Conservation (phyloP, 2,113 vertebrate species). For the Podarcis raffonei region DNA sequence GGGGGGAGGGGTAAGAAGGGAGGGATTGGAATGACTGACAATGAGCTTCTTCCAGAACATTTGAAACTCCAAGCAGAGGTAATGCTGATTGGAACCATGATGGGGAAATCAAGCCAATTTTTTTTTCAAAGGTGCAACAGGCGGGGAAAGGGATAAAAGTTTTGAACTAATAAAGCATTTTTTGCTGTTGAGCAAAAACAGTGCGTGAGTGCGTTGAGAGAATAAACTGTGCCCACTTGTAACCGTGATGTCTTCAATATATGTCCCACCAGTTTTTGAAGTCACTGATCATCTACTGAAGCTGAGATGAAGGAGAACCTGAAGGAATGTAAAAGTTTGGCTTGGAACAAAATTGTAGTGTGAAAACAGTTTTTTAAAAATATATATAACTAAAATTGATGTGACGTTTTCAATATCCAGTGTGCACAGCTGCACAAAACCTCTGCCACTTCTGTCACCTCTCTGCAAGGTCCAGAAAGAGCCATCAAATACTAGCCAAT, state of each 20-base stretch:
- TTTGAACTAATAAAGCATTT: constrained; percentile 73
- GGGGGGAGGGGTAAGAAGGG: not conserved
- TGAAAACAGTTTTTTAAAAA: not conserved
- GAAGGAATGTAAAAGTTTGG: not conserved
- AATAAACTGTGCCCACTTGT: constrained; percentile 76
- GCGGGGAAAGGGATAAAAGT: constrained; percentile 32
- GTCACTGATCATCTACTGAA: not conserved
- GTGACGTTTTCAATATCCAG: not conserved
- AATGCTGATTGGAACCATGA: constrained; percentile 44
- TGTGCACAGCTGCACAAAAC: not conserved
- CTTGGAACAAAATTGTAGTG: rapidly evolving
- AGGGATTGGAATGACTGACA: constrained; percentile 60
- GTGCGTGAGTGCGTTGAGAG: constrained; percentile 64
- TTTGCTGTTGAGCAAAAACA: constrained; percentile 73
- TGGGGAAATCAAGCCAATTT: constrained; percentile 29
- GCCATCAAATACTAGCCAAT: not conserved
- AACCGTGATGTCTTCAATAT: constrained; percentile 45
- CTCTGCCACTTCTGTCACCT: not conserved
- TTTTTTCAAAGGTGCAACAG: not conserved
- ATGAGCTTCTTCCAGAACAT: constrained; percentile 57
- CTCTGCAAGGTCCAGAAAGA: rapidly evolving
- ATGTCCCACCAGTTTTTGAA: constrained; percentile 35
- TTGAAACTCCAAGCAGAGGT: constrained; percentile 52
- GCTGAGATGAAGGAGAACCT: not conserved
- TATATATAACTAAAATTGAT: not conserved